A percentile compares a stretch with the other conserved stretches of the same genome.
These are phyloP conservation scores for Leucophenga montana DNA, from an alignment of 2,888 invertebrate species.

Conservation along the genomic window DNA sequence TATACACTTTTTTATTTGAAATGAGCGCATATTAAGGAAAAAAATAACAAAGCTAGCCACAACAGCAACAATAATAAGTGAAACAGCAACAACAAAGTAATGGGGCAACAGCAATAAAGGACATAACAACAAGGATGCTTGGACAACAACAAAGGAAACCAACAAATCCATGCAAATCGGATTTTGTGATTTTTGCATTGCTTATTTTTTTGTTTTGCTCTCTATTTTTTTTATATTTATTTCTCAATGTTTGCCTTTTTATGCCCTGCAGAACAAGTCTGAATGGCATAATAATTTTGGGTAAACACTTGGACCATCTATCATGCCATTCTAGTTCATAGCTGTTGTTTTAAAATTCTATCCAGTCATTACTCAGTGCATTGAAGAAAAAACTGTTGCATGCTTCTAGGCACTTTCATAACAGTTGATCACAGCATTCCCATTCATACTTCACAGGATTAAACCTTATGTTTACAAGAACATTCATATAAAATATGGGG, in stretches of 20 bases:
- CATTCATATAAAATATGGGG: too few relatives aligned
- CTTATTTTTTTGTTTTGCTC: constrained; percentile 32
- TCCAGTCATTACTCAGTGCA: too few relatives aligned
- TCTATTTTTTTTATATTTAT: constrained; percentile 19
- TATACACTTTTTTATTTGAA: constrained; percentile 42
- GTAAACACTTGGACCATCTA: neutral
- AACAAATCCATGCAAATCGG: constrained; percentile 72
- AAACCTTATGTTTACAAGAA: too few relatives aligned
- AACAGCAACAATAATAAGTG: constrained; percentile 10
- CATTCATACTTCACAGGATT: too few relatives aligned
- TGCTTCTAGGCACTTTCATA: too few relatives aligned
- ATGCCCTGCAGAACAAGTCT: constrained; percentile 35
- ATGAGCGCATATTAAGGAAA: constrained; percentile 67
- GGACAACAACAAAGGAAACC: constrained; percentile 59
- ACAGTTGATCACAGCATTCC: too few relatives aligned
- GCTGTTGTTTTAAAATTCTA: too few relatives aligned
- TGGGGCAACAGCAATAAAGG: constrained; percentile 42
- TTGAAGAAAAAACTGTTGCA: too few relatives aligned
- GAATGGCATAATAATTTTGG: neutral
- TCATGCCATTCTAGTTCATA: too few relatives aligned
- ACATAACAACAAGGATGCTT: constrained; percentile 56
- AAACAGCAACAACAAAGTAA: too few relatives aligned
- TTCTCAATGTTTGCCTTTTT: constrained; percentile 31
- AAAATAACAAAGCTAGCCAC: constrained; percentile 50
- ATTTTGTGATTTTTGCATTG: constrained; percentile 66